A percentile compares a stretch with the other conserved stretches of the same genome.
Conservation (phyloP, 2,113 vertebrate species). For the Zingel zingel region DNA sequence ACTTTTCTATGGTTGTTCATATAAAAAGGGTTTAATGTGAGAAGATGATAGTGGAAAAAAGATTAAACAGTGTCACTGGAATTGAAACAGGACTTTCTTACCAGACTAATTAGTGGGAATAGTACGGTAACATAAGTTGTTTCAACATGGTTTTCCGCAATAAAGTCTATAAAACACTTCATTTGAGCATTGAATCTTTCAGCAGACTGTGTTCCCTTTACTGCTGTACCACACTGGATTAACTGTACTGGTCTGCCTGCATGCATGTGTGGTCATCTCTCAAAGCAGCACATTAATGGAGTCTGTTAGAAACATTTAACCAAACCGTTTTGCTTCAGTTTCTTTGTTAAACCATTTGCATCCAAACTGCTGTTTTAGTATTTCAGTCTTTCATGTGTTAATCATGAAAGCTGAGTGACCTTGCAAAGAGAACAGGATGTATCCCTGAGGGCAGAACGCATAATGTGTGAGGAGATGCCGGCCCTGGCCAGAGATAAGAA, state of each 20-base stretch:
- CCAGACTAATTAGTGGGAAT: constrained; percentile 20
- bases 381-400: too few species aligned
- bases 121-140: neutral
- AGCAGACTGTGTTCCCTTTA: constrained; percentile 17
- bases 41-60: neutral
- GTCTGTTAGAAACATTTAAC: too few species aligned
- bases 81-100: constrained; percentile 7
- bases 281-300: neutral
- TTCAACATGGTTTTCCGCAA: constrained; percentile 11
- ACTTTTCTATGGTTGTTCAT: neutral
- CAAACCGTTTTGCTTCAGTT: too few species aligned
- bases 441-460: too few species aligned
- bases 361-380: too few species aligned
- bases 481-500: too few species aligned
- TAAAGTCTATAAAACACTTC: constrained; percentile 34
- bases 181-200: constrained; percentile 29
- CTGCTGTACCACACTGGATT: neutral
- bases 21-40: neutral
- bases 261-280: constrained; percentile 9
- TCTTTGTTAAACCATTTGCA: too few species aligned
- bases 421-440: too few species aligned
- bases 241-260: neutral
- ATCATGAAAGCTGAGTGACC: too few species aligned
- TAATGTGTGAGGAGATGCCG: too few species aligned
- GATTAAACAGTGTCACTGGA: constrained; percentile 2